Evolutionary conservation across 2,797 vertebrate genomes (phyloP), one percentile per base, ranked within the genome.

Genomic region (Anguilla pacifica): DNA sequence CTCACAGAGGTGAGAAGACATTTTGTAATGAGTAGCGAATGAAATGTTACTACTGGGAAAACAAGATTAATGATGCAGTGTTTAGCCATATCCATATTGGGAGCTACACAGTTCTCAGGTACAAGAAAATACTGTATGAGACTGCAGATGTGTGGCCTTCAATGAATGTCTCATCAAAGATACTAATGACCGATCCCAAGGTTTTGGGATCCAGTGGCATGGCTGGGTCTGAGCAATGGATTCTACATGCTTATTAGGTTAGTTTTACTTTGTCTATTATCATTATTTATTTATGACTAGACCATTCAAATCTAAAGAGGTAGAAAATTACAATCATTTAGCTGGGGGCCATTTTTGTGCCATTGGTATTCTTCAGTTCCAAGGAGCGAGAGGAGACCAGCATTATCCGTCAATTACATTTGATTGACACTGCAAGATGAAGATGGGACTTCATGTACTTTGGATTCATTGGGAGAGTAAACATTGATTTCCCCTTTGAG

Each of bases 401-500:
- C 49, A 43, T 85, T 51, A 46, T 81, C 46, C 49, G 3, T 79
- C 83, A 51, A 35, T 43, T 61, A 25, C 55, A 25, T 46, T 51
- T 10, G 64, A 39, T 53, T 46, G 49, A 53, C 49, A 31, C 25
- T 22, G 64, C 72, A 55, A 49, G 53, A 43, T 43, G 43, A 64
- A 49, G 4, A 86, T 53, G 11, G 70, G 25, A 49, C 55, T 81
- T 79, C 31, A 28, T 81, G 74, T 59, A n/a, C 53, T 51, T 79
- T 22, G 19, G 70, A 61, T 70, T 85, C 51, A 43, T 57, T 77
- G 49, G 87, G 35, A 85, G 39, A 35, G 67, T 43, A 79, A 61
- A 70, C 53, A 88, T 88, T 43, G 35, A 88, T 81, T 55, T 85
- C 87, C 70, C 67, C 53, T 74, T 72, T 64, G 83, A 79, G 49